These are phyloP conservation scores for Ptilodon capucinus DNA, from an alignment of 2,888 invertebrate species.

Conservation along the genomic window DNA sequence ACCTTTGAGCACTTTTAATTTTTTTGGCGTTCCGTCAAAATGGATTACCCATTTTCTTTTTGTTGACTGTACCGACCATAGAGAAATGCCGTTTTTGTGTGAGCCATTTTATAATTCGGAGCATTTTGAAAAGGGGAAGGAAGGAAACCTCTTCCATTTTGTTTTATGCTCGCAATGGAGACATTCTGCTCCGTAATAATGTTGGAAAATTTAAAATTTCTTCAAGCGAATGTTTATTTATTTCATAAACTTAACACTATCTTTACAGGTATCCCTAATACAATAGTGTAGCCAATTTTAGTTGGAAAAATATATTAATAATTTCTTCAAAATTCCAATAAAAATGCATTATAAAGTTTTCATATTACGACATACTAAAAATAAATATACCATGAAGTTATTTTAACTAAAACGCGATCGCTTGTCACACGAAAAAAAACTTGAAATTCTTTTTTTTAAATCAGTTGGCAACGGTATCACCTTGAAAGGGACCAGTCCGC, in stretches of 20 bases:
- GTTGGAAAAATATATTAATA: too few species aligned
- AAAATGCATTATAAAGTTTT: too few species aligned
- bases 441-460: constrained; percentile 22
- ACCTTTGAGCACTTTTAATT: constrained; percentile 20
- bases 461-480: constrained; percentile 42
- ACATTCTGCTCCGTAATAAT: not conserved
- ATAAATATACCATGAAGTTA: not conserved
- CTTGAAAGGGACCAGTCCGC: constrained; percentile 52
- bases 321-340: too few species aligned
- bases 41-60: constrained; percentile 55
- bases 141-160: not conserved
- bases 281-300: too few species aligned
- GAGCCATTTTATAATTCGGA: constrained; percentile 34
- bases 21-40: constrained; percentile 50
- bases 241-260: too few species aligned
- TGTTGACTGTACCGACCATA: constrained; percentile 30
- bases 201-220: not conserved
- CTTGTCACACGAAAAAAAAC: not conserved
- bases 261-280: too few species aligned
- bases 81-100: constrained; percentile 32
- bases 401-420: not conserved
- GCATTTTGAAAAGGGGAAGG: constrained; percentile 19
- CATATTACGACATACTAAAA: too few species aligned
- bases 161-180: not conserved
- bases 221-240: not conserved